A percentile compares a stretch with the other conserved stretches of the same genome.
These are phyloP conservation scores for Acropternis orthonyx DNA, from an alignment of 2,797 vertebrate genomes.

Conservation along the genomic window DNA sequence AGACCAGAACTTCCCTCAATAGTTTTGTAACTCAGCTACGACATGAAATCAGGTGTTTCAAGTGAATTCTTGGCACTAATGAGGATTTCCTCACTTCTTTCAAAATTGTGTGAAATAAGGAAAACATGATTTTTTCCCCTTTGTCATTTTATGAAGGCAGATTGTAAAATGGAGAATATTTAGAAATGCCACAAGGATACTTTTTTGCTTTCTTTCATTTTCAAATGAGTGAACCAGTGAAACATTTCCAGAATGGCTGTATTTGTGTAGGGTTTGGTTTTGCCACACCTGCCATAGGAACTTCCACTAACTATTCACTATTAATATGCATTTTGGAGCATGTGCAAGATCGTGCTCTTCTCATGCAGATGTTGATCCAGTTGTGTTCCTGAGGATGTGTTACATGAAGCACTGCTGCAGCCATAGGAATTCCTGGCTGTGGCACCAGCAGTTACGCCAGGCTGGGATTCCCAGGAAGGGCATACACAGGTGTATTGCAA, in stretches of 20 bases:
- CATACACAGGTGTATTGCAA: background rate
- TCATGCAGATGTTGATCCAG: background rate
- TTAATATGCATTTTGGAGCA: rapidly evolving
- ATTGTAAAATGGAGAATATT: background rate
- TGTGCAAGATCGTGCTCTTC: background rate
- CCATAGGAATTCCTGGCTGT: background rate
- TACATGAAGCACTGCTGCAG: background rate
- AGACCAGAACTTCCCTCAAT: background rate
- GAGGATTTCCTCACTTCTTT: background rate
- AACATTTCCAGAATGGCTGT: background rate
- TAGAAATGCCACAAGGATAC: background rate
- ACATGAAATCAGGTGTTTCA: background rate
- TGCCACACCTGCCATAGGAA: rapidly evolving
- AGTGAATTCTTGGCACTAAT: background rate
- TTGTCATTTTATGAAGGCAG: background rate
- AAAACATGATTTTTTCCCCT: rapidly evolving
- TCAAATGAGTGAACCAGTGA: background rate
- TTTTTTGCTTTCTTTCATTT: background rate
- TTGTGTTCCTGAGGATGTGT: background rate
- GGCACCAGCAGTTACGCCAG: background rate
- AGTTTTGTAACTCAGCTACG: background rate
- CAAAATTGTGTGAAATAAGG: background rate
- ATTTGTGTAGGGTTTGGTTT: background rate
- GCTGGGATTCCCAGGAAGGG: background rate
- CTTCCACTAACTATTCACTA: background rate